phyloP scores from a whole-genome alignment of 1,140 invertebrate species.

The Apis laboriosa region DNA sequence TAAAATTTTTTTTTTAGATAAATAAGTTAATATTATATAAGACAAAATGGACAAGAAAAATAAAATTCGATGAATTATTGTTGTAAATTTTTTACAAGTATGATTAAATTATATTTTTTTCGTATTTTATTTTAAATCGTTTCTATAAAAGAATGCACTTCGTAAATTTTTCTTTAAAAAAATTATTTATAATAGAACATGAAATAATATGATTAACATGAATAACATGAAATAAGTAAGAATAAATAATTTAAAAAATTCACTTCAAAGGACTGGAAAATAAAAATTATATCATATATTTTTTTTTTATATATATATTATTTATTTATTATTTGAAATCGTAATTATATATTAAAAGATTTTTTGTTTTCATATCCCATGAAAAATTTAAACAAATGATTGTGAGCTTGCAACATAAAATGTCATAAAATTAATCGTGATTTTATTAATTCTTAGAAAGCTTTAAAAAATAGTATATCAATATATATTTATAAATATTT shows the following conservation, averaged over 20 bases:
- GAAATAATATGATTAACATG: too few species aligned
- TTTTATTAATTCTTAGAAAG: neutral
- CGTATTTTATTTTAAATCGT: neutral
- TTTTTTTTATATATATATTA: neutral
- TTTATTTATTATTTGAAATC: neutral
- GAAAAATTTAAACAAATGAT: neutral
- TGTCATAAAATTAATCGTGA: neutral
- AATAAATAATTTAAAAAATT: neutral
- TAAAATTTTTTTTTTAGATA: neutral
- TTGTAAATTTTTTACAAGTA: neutral
- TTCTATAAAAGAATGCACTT: neutral
- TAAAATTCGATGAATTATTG: neutral
- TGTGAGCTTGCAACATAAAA: neutral
- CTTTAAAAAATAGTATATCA: neutral
- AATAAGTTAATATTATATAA: too few species aligned
- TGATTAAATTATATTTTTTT: neutral
- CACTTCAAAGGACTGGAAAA: neutral
- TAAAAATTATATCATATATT: neutral
- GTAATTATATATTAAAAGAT: neutral
- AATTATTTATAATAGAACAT: neutral
- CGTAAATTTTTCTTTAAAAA: neutral
- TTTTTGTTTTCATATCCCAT: neutral
- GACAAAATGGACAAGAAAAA: neutral
- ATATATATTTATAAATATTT: neutral
- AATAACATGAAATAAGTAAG: neutral